phyloP scores from a whole-genome alignment of 2,113 vertebrate genomes.

The Lepisosteus osseus region DNA sequence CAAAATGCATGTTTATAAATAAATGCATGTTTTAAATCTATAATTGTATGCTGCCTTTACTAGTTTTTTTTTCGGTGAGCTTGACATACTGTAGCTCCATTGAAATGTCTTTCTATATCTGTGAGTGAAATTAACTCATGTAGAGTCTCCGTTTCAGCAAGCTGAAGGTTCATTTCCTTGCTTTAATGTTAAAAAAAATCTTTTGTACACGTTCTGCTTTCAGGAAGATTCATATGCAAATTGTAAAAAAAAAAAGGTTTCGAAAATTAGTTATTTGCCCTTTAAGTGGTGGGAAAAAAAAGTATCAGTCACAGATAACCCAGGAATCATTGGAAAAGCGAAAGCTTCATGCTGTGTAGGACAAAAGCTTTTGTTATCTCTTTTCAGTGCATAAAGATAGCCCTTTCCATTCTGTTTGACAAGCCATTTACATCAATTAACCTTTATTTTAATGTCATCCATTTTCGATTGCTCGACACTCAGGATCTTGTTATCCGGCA shows the following conservation, averaged over 20 bases:
- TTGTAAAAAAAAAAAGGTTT: conserved; percentile 11
- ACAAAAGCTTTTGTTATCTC: conserved; percentile 26
- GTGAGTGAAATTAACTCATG: not conserved
- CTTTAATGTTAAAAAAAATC: not conserved
- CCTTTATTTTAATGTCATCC: conserved; percentile 29
- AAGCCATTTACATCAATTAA: conserved; percentile 39
- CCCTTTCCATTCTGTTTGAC: conserved; percentile 22
- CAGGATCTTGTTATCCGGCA: conserved; percentile 14
- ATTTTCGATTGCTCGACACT: conserved; percentile 6
- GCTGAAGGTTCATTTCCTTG: not conserved
- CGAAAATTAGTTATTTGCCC: conserved; percentile 18
- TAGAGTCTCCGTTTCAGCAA: not conserved
- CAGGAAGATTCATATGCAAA: conserved; percentile 23
- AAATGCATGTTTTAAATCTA: no score
- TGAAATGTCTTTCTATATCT: not conserved
- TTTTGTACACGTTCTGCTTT: conserved; percentile 1
- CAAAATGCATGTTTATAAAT: no score
- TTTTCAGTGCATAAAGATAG: conserved; percentile 18
- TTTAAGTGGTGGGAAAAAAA: conserved; percentile 10
- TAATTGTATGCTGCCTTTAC: no score
- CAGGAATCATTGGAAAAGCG: conserved; percentile 7
- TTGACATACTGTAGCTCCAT: not conserved
- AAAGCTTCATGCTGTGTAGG: not conserved
- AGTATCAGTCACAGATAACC: conserved; percentile 8
- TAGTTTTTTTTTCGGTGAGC: no score